These are phyloP conservation scores for Temnothorax rugatulus DNA, from an alignment of 2,888 invertebrate genomes.

Conservation along the genomic window DNA sequence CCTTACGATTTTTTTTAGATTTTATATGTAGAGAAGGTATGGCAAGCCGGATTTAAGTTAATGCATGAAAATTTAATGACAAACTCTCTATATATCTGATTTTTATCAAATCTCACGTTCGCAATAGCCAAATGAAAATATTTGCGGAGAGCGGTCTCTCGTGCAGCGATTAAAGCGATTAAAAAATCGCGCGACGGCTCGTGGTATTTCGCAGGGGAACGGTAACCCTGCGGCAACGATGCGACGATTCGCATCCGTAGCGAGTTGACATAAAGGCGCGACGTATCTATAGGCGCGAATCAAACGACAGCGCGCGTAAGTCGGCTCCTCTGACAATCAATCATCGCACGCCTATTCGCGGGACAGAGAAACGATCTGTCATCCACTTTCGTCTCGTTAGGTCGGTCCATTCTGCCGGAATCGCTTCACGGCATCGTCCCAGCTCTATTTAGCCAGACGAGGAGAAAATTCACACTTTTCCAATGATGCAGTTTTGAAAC, in stretches of 20 bases:
- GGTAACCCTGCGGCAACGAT: constrained; percentile 65
- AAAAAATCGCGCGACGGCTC: constrained; percentile 80
- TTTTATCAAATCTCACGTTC: background rate
- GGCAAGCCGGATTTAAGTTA: background rate
- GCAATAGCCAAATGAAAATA: background rate
- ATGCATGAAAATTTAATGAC: background rate
- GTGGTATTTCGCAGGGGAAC: constrained; percentile 65
- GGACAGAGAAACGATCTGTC: constrained; percentile 83
- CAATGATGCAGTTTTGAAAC: background rate
- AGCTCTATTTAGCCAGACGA: constrained; percentile 54
- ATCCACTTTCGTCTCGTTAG: constrained; percentile 82
- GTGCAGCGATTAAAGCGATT: constrained; percentile 28
- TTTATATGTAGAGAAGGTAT: background rate
- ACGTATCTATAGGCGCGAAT: constrained; percentile 68
- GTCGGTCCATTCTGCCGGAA: constrained; percentile 75
- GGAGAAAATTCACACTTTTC: constrained; percentile 4
- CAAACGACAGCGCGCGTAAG: constrained; percentile 68
- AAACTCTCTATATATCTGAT: background rate
- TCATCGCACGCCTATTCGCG: constrained; percentile 84
- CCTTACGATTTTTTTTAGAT: background rate
- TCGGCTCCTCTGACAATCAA: constrained; percentile 81
- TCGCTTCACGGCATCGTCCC: constrained; percentile 61
- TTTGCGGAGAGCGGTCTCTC: background rate
- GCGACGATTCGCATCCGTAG: constrained; percentile 72
- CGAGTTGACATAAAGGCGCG: constrained; percentile 68